phyloP scores from a whole-genome alignment of 2,113 vertebrate species.

The Ursus arctos region DNA sequence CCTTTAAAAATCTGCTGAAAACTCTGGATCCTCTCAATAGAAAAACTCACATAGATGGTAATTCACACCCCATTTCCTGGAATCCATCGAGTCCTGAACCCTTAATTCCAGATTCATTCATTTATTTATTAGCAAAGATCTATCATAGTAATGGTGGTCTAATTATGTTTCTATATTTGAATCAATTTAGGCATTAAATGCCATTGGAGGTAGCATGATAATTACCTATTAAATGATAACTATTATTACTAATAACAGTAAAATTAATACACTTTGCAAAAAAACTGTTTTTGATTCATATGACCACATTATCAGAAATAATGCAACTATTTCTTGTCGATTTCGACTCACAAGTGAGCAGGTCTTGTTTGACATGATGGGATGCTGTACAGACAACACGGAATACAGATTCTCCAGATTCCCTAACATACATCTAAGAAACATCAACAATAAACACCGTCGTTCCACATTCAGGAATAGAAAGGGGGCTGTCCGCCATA shows the following conservation, averaged over 20 bases:
- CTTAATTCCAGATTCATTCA: neutral
- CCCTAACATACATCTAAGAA: neutral
- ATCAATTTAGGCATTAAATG: neutral
- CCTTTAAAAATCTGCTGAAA: neutral
- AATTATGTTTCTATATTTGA: slow-evolving; percentile 17
- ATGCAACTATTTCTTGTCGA: neutral
- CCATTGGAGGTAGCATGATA: neutral
- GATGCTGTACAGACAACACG: neutral
- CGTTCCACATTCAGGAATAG: neutral
- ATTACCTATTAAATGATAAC: neutral
- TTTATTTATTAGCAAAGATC: neutral
- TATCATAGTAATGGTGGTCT: neutral
- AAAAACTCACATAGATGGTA: neutral
- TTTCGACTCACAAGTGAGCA: neutral
- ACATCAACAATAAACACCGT: neutral
- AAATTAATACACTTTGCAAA: neutral
- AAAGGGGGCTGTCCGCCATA: neutral
- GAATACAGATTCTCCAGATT: neutral
- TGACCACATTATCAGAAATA: neutral
- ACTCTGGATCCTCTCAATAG: neutral
- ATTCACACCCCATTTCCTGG: neutral
- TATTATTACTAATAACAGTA: neutral
- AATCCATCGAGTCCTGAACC: neutral
- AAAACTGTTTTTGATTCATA: neutral
- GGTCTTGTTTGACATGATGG: neutral